Conservation (phyloP, 2,113 vertebrate genomes). For the Microcebus tavaratra region DNA sequence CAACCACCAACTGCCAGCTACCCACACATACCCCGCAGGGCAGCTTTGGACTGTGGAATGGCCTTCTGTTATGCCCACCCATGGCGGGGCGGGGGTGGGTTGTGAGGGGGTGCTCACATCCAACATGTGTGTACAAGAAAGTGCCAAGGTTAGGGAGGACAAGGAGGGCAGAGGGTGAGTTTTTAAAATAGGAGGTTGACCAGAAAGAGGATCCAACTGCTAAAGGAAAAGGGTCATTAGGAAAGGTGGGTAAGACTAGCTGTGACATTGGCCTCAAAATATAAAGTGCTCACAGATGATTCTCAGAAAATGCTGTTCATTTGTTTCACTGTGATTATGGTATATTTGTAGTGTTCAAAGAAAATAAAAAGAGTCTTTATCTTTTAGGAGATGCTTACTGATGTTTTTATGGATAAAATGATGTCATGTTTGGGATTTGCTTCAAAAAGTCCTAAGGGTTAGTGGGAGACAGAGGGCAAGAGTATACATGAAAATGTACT, state of each 20-base stretch:
- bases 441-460: neutral
- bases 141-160: neutral
- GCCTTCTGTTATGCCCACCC: neutral
- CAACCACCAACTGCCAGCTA: neutral
- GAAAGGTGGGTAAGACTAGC: neutral
- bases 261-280: neutral
- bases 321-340: neutral
- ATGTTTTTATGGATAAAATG: neutral
- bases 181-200: neutral
- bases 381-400: neutral
- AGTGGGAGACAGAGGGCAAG: neutral
- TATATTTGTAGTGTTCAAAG: neutral
- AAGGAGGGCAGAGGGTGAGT: too few relatives aligned
- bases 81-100: rapidly evolving
- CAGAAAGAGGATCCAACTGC: neutral
- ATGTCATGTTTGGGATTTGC: neutral
- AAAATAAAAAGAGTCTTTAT: neutral
- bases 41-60: neutral
- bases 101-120: rapidly evolving
- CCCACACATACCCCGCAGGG: neutral
- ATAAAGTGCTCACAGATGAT: neutral
- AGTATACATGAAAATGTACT: neutral
- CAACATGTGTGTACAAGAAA: neutral
- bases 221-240: neutral
- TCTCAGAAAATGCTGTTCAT: neutral